These are phyloP conservation scores for Mongoloraphidia duomilia DNA, from an alignment of 2,888 invertebrate genomes.

Conservation along the genomic window DNA sequence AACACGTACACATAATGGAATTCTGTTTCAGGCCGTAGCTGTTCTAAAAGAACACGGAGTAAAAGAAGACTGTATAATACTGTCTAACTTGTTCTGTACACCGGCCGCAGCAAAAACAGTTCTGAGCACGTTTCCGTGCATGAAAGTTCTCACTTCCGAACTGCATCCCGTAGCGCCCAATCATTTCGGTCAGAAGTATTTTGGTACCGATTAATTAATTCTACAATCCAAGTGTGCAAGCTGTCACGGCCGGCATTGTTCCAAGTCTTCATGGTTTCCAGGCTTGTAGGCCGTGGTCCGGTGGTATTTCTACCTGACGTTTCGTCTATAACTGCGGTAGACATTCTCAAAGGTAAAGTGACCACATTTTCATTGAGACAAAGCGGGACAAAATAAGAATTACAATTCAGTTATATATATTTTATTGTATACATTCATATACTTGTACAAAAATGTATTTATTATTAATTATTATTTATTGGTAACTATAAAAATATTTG, in stretches of 20 bases:
- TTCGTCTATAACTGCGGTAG: no score
- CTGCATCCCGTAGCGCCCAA: slow-evolving; percentile 89
- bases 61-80: slow-evolving; percentile 82
- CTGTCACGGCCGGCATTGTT: background rate
- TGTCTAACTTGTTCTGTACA: slow-evolving; percentile 96
- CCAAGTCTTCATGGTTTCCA: no score
- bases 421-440: background rate
- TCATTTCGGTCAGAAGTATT: slow-evolving; percentile 97
- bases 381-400: no score
- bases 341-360: no score
- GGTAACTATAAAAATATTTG: no score
- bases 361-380: no score
- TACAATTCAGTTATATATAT: background rate
- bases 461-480: no score
- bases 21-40: slow-evolving; percentile 64
- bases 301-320: no score
- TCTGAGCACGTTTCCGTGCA: slow-evolving; percentile 68
- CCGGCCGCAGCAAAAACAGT: slow-evolving; percentile 78
- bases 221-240: background rate
- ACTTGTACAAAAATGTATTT: no score
- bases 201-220: slow-evolving; percentile 73
- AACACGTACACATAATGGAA: background rate
- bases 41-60: slow-evolving; percentile 91
- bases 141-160: slow-evolving; percentile 94
- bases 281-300: no score